Conservation (phyloP, 2,113 vertebrate genomes). For the Sarotherodon lohbergeri region DNA sequence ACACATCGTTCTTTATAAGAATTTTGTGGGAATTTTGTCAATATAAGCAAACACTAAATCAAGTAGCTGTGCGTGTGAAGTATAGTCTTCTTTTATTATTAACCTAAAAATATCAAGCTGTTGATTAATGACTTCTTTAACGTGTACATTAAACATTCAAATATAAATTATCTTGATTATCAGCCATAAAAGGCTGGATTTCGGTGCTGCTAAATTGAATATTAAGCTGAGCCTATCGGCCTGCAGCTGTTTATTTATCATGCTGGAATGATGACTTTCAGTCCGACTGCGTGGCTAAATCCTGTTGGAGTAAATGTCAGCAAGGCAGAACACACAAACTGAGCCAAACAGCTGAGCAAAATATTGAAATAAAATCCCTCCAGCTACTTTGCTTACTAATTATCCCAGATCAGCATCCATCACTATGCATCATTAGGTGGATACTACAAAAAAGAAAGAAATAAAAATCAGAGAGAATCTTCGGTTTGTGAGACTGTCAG, state of each 20-base stretch:
- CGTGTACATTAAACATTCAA: neutral
- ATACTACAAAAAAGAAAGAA: neutral
- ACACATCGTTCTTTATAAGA: neutral
- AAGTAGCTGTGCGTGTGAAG: neutral
- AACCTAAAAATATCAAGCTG: neutral
- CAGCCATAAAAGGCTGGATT: neutral
- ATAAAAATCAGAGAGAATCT: neutral
- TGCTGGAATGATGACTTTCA: neutral
- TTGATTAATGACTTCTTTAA: neutral
- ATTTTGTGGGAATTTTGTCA: neutral
- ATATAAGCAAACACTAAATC: neutral
- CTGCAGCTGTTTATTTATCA: conserved; percentile 9
- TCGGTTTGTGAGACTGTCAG: neutral
- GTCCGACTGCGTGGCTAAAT: neutral
- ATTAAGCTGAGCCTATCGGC: neutral
- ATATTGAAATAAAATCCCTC: neutral
- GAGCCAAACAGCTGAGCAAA: neutral
- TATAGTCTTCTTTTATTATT: neutral
- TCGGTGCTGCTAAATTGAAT: neutral
- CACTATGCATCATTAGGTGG: neutral
- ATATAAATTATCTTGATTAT: neutral
- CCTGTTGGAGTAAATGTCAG: neutral
- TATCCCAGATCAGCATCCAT: neutral
- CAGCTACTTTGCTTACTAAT: neutral
- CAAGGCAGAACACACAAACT: neutral